Conservation (phyloP, 2,888 invertebrate genomes). For the Tigriopus californicus region DNA sequence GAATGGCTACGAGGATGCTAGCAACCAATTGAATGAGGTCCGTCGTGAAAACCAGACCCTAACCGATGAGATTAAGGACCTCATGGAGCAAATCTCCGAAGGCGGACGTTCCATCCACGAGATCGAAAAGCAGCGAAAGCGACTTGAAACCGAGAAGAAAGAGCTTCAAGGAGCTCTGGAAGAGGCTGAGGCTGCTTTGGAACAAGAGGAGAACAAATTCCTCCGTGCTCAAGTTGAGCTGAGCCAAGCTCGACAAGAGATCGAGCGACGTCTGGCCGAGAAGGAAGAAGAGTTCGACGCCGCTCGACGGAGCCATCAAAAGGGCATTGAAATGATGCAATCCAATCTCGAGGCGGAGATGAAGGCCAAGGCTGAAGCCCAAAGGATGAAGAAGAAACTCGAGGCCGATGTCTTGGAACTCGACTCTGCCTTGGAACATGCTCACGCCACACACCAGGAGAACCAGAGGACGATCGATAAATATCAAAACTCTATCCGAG, state of each 20-base stretch:
- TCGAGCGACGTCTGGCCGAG: slow-evolving; percentile 97
- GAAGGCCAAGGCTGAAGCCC: slow-evolving; percentile 97
- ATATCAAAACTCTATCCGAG: slow-evolving; percentile 23
- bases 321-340: slow-evolving; percentile 98
- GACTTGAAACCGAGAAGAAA: slow-evolving; percentile 96
- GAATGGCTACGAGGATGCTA: slow-evolving; percentile 84
- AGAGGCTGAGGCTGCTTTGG: slow-evolving; percentile 95
- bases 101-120: slow-evolving; percentile 30
- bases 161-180: slow-evolving; percentile 96
- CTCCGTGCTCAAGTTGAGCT: slow-evolving; percentile 59
- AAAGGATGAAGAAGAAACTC: slow-evolving; percentile 99
- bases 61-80: slow-evolving; percentile 54
- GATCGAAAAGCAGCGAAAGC: slow-evolving; percentile 59
- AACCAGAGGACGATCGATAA: slow-evolving; percentile 94
- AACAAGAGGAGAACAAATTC: slow-evolving; percentile 95
- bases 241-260: slow-evolving; percentile 95
- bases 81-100: slow-evolving; percentile 96
- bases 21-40: slow-evolving; percentile 90
- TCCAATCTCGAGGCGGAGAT: slow-evolving; percentile 98
- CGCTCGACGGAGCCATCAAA: slow-evolving; percentile 92
- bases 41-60: slow-evolving; percentile 99
- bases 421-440: slow-evolving; percentile 95
- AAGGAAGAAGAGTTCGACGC: slow-evolving; percentile 99
- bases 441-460: slow-evolving; percentile 94
- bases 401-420: slow-evolving; percentile 99